Conservation (phyloP, 2,888 invertebrate genomes). For the Palloptera scutellata region DNA sequence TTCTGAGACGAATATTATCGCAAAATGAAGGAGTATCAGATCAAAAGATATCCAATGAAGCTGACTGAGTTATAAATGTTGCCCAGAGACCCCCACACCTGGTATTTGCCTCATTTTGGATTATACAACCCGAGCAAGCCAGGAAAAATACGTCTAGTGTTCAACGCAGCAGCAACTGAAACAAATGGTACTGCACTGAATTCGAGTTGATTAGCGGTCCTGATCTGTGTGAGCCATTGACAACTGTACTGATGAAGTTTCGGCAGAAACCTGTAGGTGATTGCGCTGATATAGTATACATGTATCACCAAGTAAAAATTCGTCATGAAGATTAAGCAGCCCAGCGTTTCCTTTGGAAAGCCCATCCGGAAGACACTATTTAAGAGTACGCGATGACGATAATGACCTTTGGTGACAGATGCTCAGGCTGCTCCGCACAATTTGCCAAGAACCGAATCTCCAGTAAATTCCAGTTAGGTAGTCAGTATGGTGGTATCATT, state of each 20-base stretch:
- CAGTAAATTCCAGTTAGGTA: slow-evolving; percentile 29
- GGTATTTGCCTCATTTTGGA: slow-evolving; percentile 45
- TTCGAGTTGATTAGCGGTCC: slow-evolving; percentile 44
- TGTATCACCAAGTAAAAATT: slow-evolving; percentile 52
- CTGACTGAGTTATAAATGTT: slow-evolving; percentile 7
- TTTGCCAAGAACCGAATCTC: slow-evolving; percentile 36
- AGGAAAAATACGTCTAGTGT: slow-evolving; percentile 45
- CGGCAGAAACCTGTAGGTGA: slow-evolving; percentile 42
- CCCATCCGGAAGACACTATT: background rate
- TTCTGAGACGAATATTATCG: slow-evolving; percentile 19
- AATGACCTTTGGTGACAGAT: slow-evolving; percentile 43
- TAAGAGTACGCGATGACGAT: slow-evolving; percentile 38
- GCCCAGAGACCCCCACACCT: slow-evolving; percentile 29
- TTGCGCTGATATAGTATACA: slow-evolving; percentile 50
- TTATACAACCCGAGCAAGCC: slow-evolving; percentile 43
- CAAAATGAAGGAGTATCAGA: slow-evolving; percentile 19
- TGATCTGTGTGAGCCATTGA: slow-evolving; percentile 43
- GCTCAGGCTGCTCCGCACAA: slow-evolving; percentile 37
- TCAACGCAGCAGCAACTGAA: slow-evolving; percentile 49
- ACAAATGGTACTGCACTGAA: slow-evolving; percentile 43
- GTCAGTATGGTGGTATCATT: slow-evolving; percentile 44
- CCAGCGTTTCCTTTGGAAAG: slow-evolving; percentile 48
- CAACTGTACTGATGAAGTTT: slow-evolving; percentile 47
- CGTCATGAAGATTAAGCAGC: slow-evolving; percentile 41
- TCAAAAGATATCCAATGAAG: slow-evolving; percentile 21